phyloP scores from a whole-genome alignment of 2,888 invertebrate species.

The Epirrita christyi region DNA sequence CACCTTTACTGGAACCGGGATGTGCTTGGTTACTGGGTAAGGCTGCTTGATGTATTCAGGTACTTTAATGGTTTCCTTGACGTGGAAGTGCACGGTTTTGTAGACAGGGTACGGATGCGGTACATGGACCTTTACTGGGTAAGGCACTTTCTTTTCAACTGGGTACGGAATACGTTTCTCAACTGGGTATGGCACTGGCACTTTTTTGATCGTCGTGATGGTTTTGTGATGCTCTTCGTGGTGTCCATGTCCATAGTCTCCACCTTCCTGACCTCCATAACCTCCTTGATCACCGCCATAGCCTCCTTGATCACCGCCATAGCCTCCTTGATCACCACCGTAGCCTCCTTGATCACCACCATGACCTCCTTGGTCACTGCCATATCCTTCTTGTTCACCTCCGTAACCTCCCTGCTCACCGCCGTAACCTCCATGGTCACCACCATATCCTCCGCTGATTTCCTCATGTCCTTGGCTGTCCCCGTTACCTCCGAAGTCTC shows the following conservation, averaged over 20 bases:
- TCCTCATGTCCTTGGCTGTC: slow-evolving; percentile 53
- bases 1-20: slow-evolving; percentile 87
- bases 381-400: slow-evolving; percentile 46
- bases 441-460: slow-evolving; percentile 48
- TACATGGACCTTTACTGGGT: slow-evolving; percentile 88
- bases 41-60: slow-evolving; percentile 88
- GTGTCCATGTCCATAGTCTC: slow-evolving; percentile 35
- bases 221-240: slow-evolving; percentile 86
- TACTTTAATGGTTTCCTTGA: slow-evolving; percentile 87
- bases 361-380: slow-evolving; percentile 44
- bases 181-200: slow-evolving; percentile 89
- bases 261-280: slow-evolving; percentile 36
- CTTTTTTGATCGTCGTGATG: slow-evolving; percentile 88
- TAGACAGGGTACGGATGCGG: slow-evolving; percentile 89
- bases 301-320: slow-evolving; percentile 34
- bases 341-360: slow-evolving; percentile 43
- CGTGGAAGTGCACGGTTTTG: slow-evolving; percentile 87
- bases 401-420: slow-evolving; percentile 43
- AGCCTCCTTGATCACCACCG: slow-evolving; percentile 31
- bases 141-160: slow-evolving; percentile 87
- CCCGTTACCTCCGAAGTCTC: slow-evolving; percentile 63
- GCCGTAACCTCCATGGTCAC: slow-evolving; percentile 43
- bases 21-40: slow-evolving; percentile 87
- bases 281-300: slow-evolving; percentile 42
- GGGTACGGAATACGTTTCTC: slow-evolving; percentile 88